Evolutionary conservation across 1,140 invertebrate species (phyloP).

Genomic region (Drosophila lacertosa): DNA sequence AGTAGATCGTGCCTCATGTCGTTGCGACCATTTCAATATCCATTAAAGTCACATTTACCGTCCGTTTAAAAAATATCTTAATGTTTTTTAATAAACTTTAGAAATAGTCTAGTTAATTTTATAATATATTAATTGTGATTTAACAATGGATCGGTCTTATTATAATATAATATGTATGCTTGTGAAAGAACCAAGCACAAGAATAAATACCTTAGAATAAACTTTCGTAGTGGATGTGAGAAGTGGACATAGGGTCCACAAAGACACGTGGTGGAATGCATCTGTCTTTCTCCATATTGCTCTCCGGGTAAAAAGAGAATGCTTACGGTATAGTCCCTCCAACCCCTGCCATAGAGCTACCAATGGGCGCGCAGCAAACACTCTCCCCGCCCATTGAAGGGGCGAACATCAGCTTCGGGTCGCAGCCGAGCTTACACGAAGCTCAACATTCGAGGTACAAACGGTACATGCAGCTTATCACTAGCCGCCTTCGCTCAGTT

Average conservation of each 20-base stretch:
- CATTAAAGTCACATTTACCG: too few species aligned
- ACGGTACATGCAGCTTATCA: conserved; percentile 31
- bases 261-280: conserved; percentile 48
- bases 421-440: conserved; percentile 17
- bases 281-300: neutral
- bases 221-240: neutral
- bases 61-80: too few species aligned
- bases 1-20: too few species aligned
- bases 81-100: too few species aligned
- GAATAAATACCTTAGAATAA: neutral
- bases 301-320: conserved; percentile 1
- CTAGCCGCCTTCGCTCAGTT: conserved; percentile 31
- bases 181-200: neutral
- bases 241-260: conserved; percentile 29
- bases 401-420: conserved; percentile 22
- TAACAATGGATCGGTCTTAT: too few species aligned
- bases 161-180: too few species aligned
- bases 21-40: too few species aligned
- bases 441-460: neutral
- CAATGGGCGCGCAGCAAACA: conserved; percentile 39
- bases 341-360: conserved; percentile 29
- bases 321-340: conserved; percentile 36
- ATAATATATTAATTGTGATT: too few species aligned
- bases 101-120: too few species aligned
- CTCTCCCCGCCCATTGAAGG: conserved; percentile 41